Conservation (phyloP, 2,888 invertebrate genomes). For the Andrena flavipes region DNA sequence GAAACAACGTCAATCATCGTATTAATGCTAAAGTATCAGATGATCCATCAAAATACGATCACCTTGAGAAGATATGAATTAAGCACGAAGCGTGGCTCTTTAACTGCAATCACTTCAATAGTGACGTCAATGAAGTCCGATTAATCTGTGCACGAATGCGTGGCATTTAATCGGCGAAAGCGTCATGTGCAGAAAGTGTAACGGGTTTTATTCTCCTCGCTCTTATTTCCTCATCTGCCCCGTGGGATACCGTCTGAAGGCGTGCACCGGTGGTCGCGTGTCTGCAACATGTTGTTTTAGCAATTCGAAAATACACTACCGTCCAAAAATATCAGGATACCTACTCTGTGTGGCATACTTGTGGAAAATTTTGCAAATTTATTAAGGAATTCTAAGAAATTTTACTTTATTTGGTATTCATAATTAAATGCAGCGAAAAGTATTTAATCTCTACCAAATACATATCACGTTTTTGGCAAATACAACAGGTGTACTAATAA, state of each 20-base stretch:
- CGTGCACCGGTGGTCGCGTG: slow-evolving; percentile 1
- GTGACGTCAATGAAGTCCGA: neutral
- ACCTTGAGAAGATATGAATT: neutral
- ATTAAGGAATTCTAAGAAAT: too few relatives aligned
- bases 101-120: neutral
- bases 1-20: too few relatives aligned
- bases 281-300: neutral
- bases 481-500: too few relatives aligned
- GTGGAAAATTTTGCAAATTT: too few relatives aligned
- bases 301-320: too few relatives aligned
- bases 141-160: slow-evolving; percentile 8
- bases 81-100: neutral
- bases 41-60: neutral
- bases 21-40: too few relatives aligned
- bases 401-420: too few relatives aligned
- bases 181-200: slow-evolving; percentile 69
- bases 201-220: slow-evolving; percentile 34
- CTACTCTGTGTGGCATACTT: too few relatives aligned
- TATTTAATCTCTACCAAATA: too few relatives aligned
- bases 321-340: too few relatives aligned
- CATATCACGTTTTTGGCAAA: too few relatives aligned
- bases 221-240: neutral
- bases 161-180: slow-evolving; percentile 50
- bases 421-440: too few relatives aligned
- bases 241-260: neutral